Conservation (phyloP, 2,113 vertebrate genomes). For the Lethenteron camtschaticum region DNA sequence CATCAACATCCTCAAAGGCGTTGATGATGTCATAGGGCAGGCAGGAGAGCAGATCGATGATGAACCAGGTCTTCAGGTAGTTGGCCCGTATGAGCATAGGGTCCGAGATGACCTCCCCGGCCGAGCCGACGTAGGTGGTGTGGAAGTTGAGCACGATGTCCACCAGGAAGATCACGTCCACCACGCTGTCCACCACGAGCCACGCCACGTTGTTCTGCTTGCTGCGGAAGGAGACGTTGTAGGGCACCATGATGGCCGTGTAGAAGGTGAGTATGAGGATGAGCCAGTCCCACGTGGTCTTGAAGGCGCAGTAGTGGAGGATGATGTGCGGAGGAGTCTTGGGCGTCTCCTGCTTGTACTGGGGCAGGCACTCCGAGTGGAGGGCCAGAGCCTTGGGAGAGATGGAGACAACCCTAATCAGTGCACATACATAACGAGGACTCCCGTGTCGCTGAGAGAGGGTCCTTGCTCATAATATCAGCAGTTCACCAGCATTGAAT, state of each 20-base stretch:
- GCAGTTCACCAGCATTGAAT: no score
- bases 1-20: constrained; percentile 2
- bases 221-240: constrained; percentile 5
- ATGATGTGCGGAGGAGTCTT: constrained; percentile 3
- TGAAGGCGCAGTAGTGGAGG: constrained; percentile 5
- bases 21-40: constrained; percentile 5
- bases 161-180: constrained; percentile 5
- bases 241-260: constrained; percentile 3
- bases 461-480: background rate
- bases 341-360: constrained; percentile 6
- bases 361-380: background rate
- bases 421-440: no score
- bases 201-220: constrained; percentile 4
- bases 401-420: background rate
- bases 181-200: constrained; percentile 4
- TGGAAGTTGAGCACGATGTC: constrained; percentile 4
- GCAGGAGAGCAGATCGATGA: constrained; percentile 3
- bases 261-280: constrained; percentile 4
- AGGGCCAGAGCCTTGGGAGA: constrained; percentile 1
- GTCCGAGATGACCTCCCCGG: constrained; percentile 5
- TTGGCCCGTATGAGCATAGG: constrained; percentile 4
- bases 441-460: no score
- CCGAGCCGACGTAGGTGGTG: background rate
- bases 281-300: constrained; percentile 6
- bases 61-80: constrained; percentile 4